phyloP scores from a whole-genome alignment of 2,113 vertebrate genomes.

The Zeus faber region DNA sequence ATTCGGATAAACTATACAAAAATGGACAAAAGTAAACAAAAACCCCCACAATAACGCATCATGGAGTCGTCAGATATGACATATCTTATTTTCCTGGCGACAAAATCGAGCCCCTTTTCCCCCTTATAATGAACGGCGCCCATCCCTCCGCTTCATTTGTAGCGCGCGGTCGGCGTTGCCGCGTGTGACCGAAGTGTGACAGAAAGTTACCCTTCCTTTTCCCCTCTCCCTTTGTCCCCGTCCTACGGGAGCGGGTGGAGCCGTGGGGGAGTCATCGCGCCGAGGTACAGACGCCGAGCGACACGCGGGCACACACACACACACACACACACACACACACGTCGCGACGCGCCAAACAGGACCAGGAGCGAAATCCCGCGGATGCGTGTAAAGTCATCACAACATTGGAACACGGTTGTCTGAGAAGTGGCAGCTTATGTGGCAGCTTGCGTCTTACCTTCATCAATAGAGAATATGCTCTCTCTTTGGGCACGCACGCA shows the following conservation, averaged over 20 bases:
- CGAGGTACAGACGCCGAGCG: constrained; percentile 69
- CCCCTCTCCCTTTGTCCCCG: not conserved
- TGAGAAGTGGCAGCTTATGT: constrained; percentile 71
- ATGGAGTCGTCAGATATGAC: no score
- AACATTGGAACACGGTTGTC: constrained; percentile 73
- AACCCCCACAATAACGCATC: no score
- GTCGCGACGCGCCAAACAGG: constrained; percentile 65
- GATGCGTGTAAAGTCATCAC: constrained; percentile 72
- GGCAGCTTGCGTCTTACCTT: constrained; percentile 72
- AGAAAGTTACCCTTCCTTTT: constrained; percentile 66
- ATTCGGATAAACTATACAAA: no score
- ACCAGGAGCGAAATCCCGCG: constrained; percentile 70
- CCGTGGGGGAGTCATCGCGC: constrained; percentile 58
- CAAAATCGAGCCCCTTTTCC: no score
- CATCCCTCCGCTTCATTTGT: constrained; percentile 58
- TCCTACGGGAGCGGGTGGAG: not conserved
- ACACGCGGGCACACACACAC: constrained; percentile 66
- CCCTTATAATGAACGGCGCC: no score
- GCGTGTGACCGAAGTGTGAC: constrained; percentile 75
- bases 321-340: constrained; percentile 58
- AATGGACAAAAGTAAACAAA: no score
- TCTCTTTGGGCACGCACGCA: constrained; percentile 25
- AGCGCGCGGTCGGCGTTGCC: no score
- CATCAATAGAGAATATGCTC: constrained; percentile 67
- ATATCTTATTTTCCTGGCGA: no score